Evolutionary conservation across 2,113 vertebrate genomes (phyloP).

Genomic region (Tonatia bakeri): DNA sequence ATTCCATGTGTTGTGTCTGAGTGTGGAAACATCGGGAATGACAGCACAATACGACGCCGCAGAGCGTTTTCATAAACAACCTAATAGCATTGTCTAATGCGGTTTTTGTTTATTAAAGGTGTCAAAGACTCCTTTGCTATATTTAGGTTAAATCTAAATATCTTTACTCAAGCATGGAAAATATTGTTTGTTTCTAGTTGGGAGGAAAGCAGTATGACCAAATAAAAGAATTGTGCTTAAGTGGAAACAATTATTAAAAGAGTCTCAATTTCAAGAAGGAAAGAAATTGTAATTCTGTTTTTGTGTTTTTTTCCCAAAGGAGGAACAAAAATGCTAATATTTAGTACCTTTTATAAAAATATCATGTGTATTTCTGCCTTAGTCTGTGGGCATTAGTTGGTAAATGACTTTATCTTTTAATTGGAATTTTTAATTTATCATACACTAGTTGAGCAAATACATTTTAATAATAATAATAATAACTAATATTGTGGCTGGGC

Average conservation of each 20-base stretch:
- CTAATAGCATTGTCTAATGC: neutral
- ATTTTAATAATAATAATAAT: neutral
- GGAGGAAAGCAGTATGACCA: neutral
- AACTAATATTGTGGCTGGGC: neutral
- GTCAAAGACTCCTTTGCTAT: constrained; percentile 10
- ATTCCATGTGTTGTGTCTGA: constrained; percentile 35
- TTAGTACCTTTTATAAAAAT: neutral
- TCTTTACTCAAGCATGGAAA: constrained; percentile 31
- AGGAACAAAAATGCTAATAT: neutral
- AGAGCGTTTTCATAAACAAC: constrained; percentile 17
- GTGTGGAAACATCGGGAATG: constrained; percentile 23
- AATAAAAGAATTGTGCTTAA: constrained; percentile 8
- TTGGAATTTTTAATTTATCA: constrained; percentile 9
- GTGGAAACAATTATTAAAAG: constrained; percentile 24
- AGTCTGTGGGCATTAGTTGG: neutral
- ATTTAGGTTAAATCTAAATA: constrained; percentile 43
- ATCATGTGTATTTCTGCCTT: neutral
- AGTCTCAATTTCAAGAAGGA: constrained; percentile 1
- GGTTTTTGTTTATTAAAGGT: constrained; percentile 50
- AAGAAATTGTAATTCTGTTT: neutral
- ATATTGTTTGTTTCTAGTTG: constrained; percentile 15
- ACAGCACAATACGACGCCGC: neutral
- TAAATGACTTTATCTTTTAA: neutral
- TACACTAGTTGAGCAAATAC: neutral
- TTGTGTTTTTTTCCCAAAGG: neutral